Evolutionary conservation across 2,113 vertebrate genomes (phyloP), one percentile per base, ranked within the genome.

Genomic region (Potamarius usumacintae): DNA sequence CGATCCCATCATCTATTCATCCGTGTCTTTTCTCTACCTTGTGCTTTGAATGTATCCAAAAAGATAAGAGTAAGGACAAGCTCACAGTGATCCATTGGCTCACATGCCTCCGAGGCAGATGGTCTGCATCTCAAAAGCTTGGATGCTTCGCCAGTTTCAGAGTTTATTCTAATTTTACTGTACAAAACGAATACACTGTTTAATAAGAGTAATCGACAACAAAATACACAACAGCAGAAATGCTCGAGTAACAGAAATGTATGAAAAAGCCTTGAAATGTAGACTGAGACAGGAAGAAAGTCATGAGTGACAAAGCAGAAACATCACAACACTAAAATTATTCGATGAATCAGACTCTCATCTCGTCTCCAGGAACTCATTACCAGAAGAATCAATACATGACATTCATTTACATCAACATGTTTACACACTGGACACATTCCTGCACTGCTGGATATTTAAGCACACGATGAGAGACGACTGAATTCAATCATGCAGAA

Each of bases 351-450:
- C 72, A 78, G 72, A 79, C 50, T 84, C 86, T 78, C 71, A 78
- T 88, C 86, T 57, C 48, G 86, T 78, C 72, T 84, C 82, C 82
- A 67, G 86, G 82, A 88, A 84, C 82, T 88, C 86, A 88, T 88
- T 88, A 88, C 82, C 60, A 69, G 82, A 65, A 63, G 30, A 88
- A 88, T 84, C 72, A 84, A 88, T 87, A 83, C 86, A 80, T 2
- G 20, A 80, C 85, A 84, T 87, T 87, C 81, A 87, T 87, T 87
- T 83, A 87, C 86, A 84, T 87, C 81, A 87, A 84, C 71, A n/a
- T 87, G 86, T 87, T 87, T 87, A 87, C 86, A 87, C 81, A 67
- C 71, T 77, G 58, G 82, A 67, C 86, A 87, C 86, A 78, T 83
- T 67, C 81, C 81, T 83, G 27, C 86, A 69, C 86, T 67, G 86